Base-by-base conservation (phyloP, 92 coral and sea anemone genomes). In the Epizoanthus ramosus region DNA sequence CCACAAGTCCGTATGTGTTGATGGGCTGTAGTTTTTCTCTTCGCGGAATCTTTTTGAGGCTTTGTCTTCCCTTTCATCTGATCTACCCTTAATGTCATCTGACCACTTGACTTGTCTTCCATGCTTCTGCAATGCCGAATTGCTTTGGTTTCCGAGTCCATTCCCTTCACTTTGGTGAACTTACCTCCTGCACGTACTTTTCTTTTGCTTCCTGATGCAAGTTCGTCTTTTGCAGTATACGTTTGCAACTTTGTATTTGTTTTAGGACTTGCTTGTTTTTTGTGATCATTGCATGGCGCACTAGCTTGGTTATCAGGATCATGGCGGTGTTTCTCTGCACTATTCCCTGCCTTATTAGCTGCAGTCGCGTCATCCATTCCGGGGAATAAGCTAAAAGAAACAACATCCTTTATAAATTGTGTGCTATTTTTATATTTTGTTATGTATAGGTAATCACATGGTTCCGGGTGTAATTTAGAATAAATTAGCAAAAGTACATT, bases 341-440 rank as follows among this genome's bases (percentile, higher is more conserved):
- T 56, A 18, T 28, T 15, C 8, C 4, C 33, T 17, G 25, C 74
- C 17, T 18, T n/a, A 8, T 22, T n/a, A 45, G 57, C 10, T 33
- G 22, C 7, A 37, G 56, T 45, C 28, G 35, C 57, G 13, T 70
- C 74, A 41, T 50, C 74, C 74, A 70, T 70, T 37, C 74, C 41
- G 4, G 4, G 43, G 19, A 22, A 65, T 43, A 6, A 43, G 10
- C 50, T 43, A 43, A 43, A 43, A 41, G 47, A 6, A 43, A 43
- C 50, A 1, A 43, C 8, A 43, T 43, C 50, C 50, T 43, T 43
- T 28, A 0, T 28, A 28, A 28, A 43, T 5, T 43, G 50, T 43
- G 50, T 6, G 50, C 6, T 43, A 0, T 43, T 43, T 7, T 43
- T 43, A 10, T 43, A 2, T 28, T 28, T 28, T 28, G 31, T 28